Evolutionary conservation across 2,888 invertebrate species (phyloP).

Genomic region (Plebejus anna): DNA sequence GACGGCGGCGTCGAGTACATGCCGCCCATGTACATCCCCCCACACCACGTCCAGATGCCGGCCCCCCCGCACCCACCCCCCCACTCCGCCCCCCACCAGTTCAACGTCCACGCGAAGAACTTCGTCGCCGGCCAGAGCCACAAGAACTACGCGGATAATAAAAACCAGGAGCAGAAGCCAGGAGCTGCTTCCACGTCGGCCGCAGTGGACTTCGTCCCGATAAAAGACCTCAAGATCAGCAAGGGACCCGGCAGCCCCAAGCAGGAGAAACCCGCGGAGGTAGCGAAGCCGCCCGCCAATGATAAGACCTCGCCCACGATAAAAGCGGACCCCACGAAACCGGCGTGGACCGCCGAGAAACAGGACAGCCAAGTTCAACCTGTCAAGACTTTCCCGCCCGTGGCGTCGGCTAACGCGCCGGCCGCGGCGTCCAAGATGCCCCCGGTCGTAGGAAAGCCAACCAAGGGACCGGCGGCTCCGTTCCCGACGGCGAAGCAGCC

Average conservation of each 20-base stretch:
- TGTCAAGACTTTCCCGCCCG: conserved; percentile 55
- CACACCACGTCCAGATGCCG: conserved; percentile 58
- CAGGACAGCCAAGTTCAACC: conserved; percentile 37
- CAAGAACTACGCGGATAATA: conserved; percentile 52
- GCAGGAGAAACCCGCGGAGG: conserved; percentile 53
- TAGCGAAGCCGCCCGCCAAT: conserved; percentile 46
- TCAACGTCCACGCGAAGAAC: conserved; percentile 76
- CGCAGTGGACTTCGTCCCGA: conserved; percentile 59
- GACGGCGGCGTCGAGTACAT: conserved; percentile 67
- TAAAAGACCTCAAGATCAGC: conserved; percentile 68
- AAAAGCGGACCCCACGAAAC: conserved; percentile 59
- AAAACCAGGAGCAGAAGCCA: conserved; percentile 54
- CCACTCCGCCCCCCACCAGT: conserved; percentile 62
- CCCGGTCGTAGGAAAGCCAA: conserved; percentile 54
- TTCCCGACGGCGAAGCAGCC: conserved; percentile 68
- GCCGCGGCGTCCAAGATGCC: conserved; percentile 52
- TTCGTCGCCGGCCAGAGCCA: conserved; percentile 69
- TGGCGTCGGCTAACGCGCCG: conserved; percentile 49
- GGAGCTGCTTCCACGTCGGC: conserved; percentile 47
- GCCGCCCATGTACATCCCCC: conserved; percentile 68
- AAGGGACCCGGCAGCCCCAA: conserved; percentile 66
- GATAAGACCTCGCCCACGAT: conserved; percentile 54
- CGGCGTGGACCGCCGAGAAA: conserved; percentile 57
- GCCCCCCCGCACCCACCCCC: conserved; percentile 58
- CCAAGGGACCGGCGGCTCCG: conserved; percentile 69